These are phyloP conservation scores for Metopolophium dirhodum DNA, from an alignment of 1,140 invertebrate species.

Conservation along the genomic window DNA sequence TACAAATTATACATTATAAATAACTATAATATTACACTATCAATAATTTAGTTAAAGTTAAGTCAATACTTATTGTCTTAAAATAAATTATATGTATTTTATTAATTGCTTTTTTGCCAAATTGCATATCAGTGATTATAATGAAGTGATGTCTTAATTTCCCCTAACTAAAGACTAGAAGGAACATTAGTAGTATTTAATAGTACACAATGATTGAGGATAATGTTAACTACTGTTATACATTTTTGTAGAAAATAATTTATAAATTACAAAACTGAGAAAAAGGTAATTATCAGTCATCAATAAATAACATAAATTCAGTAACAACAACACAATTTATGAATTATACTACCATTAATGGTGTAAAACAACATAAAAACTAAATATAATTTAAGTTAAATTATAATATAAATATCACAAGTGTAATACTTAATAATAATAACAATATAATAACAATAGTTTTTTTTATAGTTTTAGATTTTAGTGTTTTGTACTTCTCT, in stretches of 20 bases:
- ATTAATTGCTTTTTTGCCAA: neutral
- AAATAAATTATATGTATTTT: neutral
- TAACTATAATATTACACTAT: neutral
- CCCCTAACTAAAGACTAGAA: neutral
- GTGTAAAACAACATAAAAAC: neutral
- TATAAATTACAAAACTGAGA: neutral
- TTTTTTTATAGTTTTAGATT: neutral
- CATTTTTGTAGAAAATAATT: neutral
- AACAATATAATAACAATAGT: neutral
- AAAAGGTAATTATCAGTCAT: neutral
- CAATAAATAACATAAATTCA: neutral
- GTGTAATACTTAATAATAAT: constrained; percentile 28
- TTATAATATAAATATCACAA: constrained; percentile 43
- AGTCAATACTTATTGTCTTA: constrained; percentile 19
- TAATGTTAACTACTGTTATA: neutral
- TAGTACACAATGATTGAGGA: neutral
- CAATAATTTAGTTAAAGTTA: neutral
- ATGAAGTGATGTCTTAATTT: neutral
- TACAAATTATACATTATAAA: constrained; percentile 7
- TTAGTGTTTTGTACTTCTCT: neutral
- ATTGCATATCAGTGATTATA: neutral
- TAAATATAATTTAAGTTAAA: neutral
- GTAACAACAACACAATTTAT: neutral
- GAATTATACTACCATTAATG: neutral
- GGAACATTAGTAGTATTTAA: constrained; percentile 15